Evolutionary conservation across 2,888 invertebrate genomes (phyloP).

Genomic region (Arge pagana): DNA sequence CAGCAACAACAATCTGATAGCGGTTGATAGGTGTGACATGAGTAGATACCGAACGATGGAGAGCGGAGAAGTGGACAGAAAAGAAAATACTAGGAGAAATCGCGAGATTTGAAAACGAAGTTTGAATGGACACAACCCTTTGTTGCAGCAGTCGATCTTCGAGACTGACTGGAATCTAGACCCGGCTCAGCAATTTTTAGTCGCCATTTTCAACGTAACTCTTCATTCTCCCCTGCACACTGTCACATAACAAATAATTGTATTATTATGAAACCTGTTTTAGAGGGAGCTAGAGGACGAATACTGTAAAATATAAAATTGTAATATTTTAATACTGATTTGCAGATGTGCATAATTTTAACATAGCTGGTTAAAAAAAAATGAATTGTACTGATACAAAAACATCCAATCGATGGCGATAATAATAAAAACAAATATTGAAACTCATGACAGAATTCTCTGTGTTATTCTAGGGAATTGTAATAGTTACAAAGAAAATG

Average conservation of each 20-base stretch:
- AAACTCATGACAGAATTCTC: slow-evolving; percentile 59
- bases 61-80: too few species aligned
- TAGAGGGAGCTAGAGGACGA: slow-evolving; percentile 33
- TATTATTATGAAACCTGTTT: slow-evolving; percentile 34
- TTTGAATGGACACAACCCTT: slow-evolving; percentile 40
- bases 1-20: too few species aligned
- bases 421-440: slow-evolving; percentile 17
- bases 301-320: slow-evolving; percentile 58
- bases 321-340: slow-evolving; percentile 61
- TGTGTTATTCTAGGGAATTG: slow-evolving; percentile 63
- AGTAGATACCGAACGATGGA: too few species aligned
- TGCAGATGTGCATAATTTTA: slow-evolving; percentile 59
- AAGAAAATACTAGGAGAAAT: slow-evolving; percentile 31
- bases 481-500: slow-evolving; percentile 61
- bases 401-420: slow-evolving; percentile 41
- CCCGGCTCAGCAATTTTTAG: slow-evolving; percentile 33
- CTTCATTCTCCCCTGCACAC: slow-evolving; percentile 41
- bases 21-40: too few species aligned
- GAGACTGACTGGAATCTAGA: slow-evolving; percentile 39
- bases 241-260: slow-evolving; percentile 38
- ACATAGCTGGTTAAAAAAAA: slow-evolving; percentile 53
- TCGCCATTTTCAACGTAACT: slow-evolving; percentile 37
- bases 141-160: too few species aligned
- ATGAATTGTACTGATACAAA: slow-evolving; percentile 51
- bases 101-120: slow-evolving; percentile 36